These are phyloP conservation scores for Apostichopus californicus DNA, from an alignment of 35 echinoderm and acorn worm genomes.

Conservation along the genomic window DNA sequence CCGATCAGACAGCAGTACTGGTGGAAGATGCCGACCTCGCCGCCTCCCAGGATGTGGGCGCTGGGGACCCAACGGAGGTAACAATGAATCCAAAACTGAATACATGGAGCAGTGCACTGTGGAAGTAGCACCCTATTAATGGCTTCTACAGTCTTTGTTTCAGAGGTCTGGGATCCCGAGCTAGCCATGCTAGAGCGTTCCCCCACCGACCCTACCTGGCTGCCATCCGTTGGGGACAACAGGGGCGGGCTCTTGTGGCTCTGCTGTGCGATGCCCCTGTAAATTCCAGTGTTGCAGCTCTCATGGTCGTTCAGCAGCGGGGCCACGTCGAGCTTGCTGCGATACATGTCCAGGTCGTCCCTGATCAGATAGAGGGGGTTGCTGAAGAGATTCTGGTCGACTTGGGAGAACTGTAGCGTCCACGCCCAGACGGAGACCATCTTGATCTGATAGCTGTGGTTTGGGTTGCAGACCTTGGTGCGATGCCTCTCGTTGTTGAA, in stretches of 20 bases:
- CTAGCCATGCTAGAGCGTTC: neutral
- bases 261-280: constrained; percentile 59
- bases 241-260: neutral
- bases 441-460: constrained; percentile 26
- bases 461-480: constrained; percentile 26
- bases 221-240: neutral
- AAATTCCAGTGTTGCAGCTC: constrained; percentile 74
- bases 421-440: constrained; percentile 94
- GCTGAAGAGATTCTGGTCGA: constrained; percentile 92
- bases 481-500: constrained; percentile 89
- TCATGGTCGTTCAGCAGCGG: constrained; percentile 43
- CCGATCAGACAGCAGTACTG: constrained; percentile 94
- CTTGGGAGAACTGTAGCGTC: constrained; percentile 87
- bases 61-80: constrained; percentile 93
- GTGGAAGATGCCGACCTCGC: constrained; percentile 68
- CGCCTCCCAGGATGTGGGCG: constrained; percentile 88
- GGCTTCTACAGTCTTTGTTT: neutral
- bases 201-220: neutral
- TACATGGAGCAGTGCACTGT: constrained; percentile 50
- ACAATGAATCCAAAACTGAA: constrained; percentile 94
- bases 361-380: constrained; percentile 89
- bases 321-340: constrained; percentile 30
- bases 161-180: neutral
- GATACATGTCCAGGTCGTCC: constrained; percentile 59
- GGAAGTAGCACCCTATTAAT: constrained; percentile 64